A percentile compares a stretch with the other conserved stretches of the same genome.
These are phyloP conservation scores for Haemorhous mexicanus DNA, from an alignment of 2,113 vertebrate species.

Conservation along the genomic window DNA sequence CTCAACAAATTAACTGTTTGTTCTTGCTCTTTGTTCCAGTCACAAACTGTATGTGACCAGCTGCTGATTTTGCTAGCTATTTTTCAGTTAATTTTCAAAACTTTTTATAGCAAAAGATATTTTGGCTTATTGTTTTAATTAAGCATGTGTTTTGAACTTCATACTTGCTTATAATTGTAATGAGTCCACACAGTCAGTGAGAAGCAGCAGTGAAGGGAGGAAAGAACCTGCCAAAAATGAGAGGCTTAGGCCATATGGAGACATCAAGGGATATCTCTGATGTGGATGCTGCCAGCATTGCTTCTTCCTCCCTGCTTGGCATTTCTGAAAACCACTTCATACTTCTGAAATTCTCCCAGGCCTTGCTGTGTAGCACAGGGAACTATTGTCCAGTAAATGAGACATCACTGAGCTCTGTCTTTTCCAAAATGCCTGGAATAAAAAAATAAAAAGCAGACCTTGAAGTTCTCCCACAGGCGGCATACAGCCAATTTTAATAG, in stretches of 20 bases:
- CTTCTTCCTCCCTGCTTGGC: neutral
- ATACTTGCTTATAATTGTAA: neutral
- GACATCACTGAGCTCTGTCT: neutral
- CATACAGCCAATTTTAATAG: neutral
- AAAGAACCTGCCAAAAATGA: neutral
- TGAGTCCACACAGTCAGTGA: neutral
- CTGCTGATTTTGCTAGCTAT: neutral
- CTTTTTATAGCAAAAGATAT: neutral
- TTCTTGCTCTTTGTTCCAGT: neutral
- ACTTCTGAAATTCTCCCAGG: neutral
- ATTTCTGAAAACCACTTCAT: neutral
- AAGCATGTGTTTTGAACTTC: neutral
- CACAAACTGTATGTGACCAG: neutral
- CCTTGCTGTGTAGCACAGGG: neutral
- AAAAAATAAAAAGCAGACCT: neutral
- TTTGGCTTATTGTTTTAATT: neutral
- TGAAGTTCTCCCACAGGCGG: neutral
- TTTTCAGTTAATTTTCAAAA: neutral
- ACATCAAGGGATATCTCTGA: neutral
- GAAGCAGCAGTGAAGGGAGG: neutral
- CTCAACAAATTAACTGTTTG: neutral
- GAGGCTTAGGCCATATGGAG: neutral
- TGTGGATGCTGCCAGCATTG: neutral
- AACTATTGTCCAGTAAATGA: neutral
- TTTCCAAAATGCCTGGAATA: neutral